Base-by-base conservation (phyloP, 2,888 invertebrate genomes). In the Oscheius sp. region DNA sequence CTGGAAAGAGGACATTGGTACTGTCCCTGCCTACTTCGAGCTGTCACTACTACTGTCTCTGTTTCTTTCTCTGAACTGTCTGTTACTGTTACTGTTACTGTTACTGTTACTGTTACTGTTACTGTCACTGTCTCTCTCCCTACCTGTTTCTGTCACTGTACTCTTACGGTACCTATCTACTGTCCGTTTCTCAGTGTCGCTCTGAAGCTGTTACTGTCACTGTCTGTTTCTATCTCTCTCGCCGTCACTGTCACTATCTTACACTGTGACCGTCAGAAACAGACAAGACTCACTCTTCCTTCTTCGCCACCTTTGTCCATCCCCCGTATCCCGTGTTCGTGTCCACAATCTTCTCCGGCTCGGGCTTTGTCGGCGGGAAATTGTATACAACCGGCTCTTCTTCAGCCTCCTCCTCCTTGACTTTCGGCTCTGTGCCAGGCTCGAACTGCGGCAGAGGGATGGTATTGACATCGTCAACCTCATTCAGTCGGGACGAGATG, bases 271-370 rank as follows among this genome's bases (percentile, higher is more conserved):
- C 21, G 21, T 21, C 21, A 21, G 21, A 0, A 21, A 21, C 21
- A 21, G 21, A 21, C 37, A 42, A 33, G 5, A 33, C 60, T 55
- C 74, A 63, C 73, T 66, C 77, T 59, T 81, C 81, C 32, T 74
- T 70, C 63, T 81, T 73, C 1, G 59, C 73, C 2, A 81, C 75
- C 33, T 75, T 70, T 21, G 75, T 63, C 81, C 81, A 81, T 21
- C 74, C 75, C n/a, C 81, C 81, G 48, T 65, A 75, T 58, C 70
- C 70, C 29, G 70, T 70, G 5, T 55, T 55, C 10, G 55, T 21
- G n/a, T 53, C 53, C 1, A 68, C 53, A 21, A 55, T 42, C 11
- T 37, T 53, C n/a, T 68, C 68, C 2, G 53, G 55, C 35, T 55
- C 55, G 13, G 68, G 68, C 21, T 35, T 37, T 11, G 35, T 7